Percentiles rank a stretch among this genome's conserved stretches.
These are phyloP conservation scores for Myathropa florea DNA, from an alignment of 2,888 invertebrate genomes.

Conservation along the genomic window DNA sequence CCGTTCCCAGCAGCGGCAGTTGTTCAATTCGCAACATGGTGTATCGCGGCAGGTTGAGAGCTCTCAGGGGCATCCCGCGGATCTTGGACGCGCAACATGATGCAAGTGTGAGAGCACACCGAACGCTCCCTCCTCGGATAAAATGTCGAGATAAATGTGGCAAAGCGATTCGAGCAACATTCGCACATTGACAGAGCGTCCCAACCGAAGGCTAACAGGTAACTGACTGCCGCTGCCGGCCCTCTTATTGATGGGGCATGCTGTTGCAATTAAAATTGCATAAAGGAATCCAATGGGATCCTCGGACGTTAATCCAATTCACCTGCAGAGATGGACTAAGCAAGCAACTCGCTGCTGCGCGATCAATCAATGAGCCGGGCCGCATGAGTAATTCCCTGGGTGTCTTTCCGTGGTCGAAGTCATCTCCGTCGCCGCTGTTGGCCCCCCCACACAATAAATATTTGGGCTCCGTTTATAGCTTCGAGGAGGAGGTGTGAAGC, in stretches of 20 bases:
- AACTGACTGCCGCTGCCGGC: conserved; percentile 20
- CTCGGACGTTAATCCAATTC: conserved; percentile 52
- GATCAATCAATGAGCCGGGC: conserved; percentile 51
- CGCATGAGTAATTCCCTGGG: conserved; percentile 10
- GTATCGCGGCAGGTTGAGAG: conserved; percentile 48
- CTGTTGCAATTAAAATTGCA: conserved; percentile 64
- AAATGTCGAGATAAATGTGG: conserved; percentile 53
- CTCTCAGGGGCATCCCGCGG: conserved; percentile 21
- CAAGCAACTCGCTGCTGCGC: conserved; percentile 16
- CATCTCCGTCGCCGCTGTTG: background rate
- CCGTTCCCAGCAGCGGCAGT: conserved; percentile 47
- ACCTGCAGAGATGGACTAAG: conserved; percentile 59
- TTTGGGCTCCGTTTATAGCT: conserved; percentile 62
- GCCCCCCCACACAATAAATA: conserved; percentile 55
- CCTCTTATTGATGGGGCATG: conserved; percentile 60
- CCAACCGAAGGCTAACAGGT: conserved; percentile 36
- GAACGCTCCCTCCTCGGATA: conserved; percentile 20
- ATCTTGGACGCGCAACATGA: conserved; percentile 29
- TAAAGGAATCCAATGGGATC: conserved; percentile 51
- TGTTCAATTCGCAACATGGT: conserved; percentile 66
- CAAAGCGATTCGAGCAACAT: conserved; percentile 49
- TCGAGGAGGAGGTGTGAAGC: conserved; percentile 67
- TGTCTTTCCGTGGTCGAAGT: background rate
- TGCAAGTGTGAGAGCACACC: conserved; percentile 42
- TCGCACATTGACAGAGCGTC: conserved; percentile 18